These are phyloP conservation scores for Trissolcus brochymenae DNA, from an alignment of 2,888 invertebrate genomes.

Conservation along the genomic window DNA sequence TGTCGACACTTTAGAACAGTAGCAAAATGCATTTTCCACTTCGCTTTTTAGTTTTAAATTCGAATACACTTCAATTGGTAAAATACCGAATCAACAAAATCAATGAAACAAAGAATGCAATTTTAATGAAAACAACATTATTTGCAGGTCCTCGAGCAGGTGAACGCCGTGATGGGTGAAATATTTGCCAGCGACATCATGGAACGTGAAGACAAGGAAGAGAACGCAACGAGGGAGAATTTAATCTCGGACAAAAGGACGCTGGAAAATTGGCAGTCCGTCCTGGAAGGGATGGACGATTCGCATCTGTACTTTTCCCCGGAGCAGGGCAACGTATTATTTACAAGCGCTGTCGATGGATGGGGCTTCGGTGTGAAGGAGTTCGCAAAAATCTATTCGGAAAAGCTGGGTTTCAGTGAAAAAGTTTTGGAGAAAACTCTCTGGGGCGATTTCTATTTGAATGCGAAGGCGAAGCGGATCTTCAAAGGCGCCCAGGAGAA, in stretches of 20 bases:
- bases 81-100: too few relatives aligned
- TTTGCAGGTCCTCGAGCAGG: slow-evolving; percentile 85
- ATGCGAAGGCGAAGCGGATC: slow-evolving; percentile 88
- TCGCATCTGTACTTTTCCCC: slow-evolving; percentile 95
- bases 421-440: slow-evolving; percentile 86
- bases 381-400: slow-evolving; percentile 87
- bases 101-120: too few relatives aligned
- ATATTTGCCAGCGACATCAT: slow-evolving; percentile 89
- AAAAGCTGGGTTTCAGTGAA: slow-evolving; percentile 85
- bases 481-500: slow-evolving; percentile 93
- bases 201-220: slow-evolving; percentile 82
- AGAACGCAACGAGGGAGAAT: slow-evolving; percentile 65
- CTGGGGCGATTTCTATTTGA: slow-evolving; percentile 96
- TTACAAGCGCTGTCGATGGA: slow-evolving; percentile 96
- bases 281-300: slow-evolving; percentile 89
- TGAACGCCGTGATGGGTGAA: slow-evolving; percentile 94
- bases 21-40: too few relatives aligned
- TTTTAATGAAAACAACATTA: neutral
- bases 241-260: slow-evolving; percentile 56
- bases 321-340: slow-evolving; percentile 95
- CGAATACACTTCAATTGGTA: too few relatives aligned
- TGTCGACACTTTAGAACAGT: too few relatives aligned
- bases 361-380: slow-evolving; percentile 92
- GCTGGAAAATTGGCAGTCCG: slow-evolving; percentile 84
- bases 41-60: too few relatives aligned